These are phyloP conservation scores for Chamaedrilus cognettii DNA, from an alignment of 2,888 invertebrate species.

Conservation along the genomic window DNA sequence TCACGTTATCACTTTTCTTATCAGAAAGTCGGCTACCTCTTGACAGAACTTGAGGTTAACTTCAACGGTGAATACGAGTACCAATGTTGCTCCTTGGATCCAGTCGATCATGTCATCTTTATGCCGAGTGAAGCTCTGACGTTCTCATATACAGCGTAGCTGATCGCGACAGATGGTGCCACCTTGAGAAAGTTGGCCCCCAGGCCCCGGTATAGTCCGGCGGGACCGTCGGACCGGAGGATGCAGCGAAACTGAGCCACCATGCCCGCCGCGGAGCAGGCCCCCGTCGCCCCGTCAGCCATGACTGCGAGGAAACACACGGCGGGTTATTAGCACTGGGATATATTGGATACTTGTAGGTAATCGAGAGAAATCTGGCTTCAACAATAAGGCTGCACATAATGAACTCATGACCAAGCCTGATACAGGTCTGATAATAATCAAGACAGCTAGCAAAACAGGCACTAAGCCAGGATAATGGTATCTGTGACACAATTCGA, in stretches of 20 bases:
- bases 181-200: conserved; percentile 22
- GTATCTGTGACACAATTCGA: too few species aligned
- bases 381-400: too few species aligned
- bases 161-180: conserved; percentile 23
- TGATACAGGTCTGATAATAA: too few species aligned
- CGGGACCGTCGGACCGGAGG: conserved; percentile 10
- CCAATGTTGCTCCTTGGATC: too few species aligned
- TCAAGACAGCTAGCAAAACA: too few species aligned
- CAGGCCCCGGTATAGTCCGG: conserved; percentile 22
- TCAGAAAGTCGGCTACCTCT: not conserved
- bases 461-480: too few species aligned
- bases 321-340: too few species aligned
- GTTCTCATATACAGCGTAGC: conserved; percentile 22
- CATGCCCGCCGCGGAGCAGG: not conserved
- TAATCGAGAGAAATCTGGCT: too few species aligned
- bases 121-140: conserved; percentile 13
- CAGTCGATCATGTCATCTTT: conserved; percentile 13
- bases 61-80: not conserved
- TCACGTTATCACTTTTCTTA: too few species aligned
- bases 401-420: too few species aligned
- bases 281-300: not conserved
- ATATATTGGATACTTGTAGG: too few species aligned
- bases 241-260: not conserved
- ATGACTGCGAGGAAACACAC: too few species aligned
- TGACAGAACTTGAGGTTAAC: not conserved